Percentiles rank a stretch among this genome's conserved stretches.
phyloP scores from a whole-genome alignment of 1,140 invertebrate genomes.

The Bombus fervidus region DNA sequence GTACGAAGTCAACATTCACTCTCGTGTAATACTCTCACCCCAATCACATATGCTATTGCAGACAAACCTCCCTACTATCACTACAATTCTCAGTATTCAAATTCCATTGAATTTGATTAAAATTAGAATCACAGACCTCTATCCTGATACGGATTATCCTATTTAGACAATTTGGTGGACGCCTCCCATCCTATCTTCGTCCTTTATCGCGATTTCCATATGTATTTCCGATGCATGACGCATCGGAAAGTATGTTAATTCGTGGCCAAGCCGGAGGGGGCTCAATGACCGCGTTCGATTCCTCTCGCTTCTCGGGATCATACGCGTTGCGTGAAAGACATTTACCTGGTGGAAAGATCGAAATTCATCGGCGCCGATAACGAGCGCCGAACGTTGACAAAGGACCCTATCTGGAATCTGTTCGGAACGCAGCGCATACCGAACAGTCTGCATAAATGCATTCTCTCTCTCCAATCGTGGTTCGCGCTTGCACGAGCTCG shows the following conservation, averaged over 20 bases:
- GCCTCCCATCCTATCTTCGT: constrained; percentile 17
- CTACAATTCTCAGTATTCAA: neutral
- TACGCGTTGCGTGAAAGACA: constrained; percentile 60
- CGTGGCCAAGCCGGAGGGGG: constrained; percentile 13
- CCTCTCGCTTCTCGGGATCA: constrained; percentile 23
- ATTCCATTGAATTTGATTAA: neutral
- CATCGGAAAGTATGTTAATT: constrained; percentile 61
- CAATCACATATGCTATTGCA: no score
- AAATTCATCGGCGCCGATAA: constrained; percentile 74
- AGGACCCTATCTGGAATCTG: constrained; percentile 75
- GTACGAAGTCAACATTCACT: no score
- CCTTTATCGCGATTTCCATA: constrained; percentile 11
- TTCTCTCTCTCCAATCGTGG: constrained; percentile 44
- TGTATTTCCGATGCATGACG: constrained; percentile 31
- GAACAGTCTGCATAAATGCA: constrained; percentile 76
- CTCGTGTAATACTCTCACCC: no score
- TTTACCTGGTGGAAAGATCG: constrained; percentile 64
- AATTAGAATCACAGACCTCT: neutral
- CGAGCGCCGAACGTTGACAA: constrained; percentile 74
- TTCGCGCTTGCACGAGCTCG: neutral
- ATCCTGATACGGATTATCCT: neutral
- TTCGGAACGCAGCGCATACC: constrained; percentile 72
- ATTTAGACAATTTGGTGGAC: constrained; percentile 26
- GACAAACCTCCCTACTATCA: neutral
- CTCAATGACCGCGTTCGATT: constrained; percentile 64